A percentile compares a stretch with the other conserved stretches of the same genome.
Evolutionary conservation across 2,888 invertebrate species (phyloP).

Genomic region (Dioctria rufipes): DNA sequence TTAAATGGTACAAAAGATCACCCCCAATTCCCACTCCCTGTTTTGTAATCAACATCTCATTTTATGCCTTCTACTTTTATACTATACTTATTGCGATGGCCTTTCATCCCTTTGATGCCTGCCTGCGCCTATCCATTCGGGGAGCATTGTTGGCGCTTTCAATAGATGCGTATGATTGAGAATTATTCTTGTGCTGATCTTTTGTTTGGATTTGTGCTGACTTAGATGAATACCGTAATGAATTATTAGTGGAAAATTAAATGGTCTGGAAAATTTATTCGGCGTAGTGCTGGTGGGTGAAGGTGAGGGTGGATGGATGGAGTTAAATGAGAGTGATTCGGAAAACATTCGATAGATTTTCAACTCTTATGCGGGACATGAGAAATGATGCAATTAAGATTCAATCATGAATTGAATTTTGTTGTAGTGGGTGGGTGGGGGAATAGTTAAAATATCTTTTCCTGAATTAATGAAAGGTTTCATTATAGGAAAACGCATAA

Average conservation of each 20-base stretch:
- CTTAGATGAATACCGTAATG: constrained; percentile 55
- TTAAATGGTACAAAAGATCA: constrained; percentile 54
- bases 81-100: neutral
- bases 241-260: constrained; percentile 57
- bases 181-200: constrained; percentile 57
- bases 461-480: too few relatives aligned
- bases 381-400: too few relatives aligned
- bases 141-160: constrained; percentile 55
- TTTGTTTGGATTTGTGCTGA: constrained; percentile 56
- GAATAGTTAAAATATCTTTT: too few relatives aligned
- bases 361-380: too few relatives aligned
- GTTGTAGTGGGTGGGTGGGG: too few relatives aligned
- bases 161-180: constrained; percentile 55
- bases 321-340: neutral
- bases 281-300: neutral
- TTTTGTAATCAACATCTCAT: constrained; percentile 54
- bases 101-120: constrained; percentile 53
- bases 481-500: too few relatives aligned
- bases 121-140: neutral
- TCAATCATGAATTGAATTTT: too few relatives aligned
- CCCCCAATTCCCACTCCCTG: neutral
- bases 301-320: neutral
- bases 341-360: constrained; percentile 11
- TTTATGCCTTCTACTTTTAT: constrained; percentile 29
- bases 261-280: constrained; percentile 54